Evolutionary conservation across 2,888 invertebrate genomes (phyloP), one percentile per base, ranked within the genome.

Genomic region (Merodon equestris): DNA sequence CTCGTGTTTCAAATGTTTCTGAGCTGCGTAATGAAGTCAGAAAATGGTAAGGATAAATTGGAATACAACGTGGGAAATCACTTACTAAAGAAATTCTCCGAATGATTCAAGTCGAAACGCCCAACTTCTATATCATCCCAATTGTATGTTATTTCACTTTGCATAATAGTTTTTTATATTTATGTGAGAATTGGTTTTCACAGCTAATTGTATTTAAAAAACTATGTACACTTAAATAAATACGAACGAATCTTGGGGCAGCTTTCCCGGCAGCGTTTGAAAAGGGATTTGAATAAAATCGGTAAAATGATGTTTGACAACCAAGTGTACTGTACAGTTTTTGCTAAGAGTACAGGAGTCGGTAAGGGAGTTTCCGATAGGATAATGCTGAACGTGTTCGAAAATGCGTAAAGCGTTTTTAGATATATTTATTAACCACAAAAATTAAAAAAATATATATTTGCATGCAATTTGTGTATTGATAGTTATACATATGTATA

Each of bases 61-160:
- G 27, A 27, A 27, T 27, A 7, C 3, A 27, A 27, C 27, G 27
- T 27, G 27, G 27, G 3, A 9, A 9, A 40, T n/a, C n/a, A n/a
- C 84, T 66, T 83, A 87, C 88, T 82, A 57, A 86, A 87, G 58
- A 86, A 87, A 42, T 85, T 84, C 50, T 85, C 83, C 0, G 87
- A 87, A 71, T 86, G 84, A 73, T 87, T 83, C 19, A 87, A 64
- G 27, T 84, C 77, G 40, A 81, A 83, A 64, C 84, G 84, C 3
- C 87, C 87, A 4, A 87, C 85, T 53, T 84, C 84, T 4, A 88
- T 83, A 53, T 86, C 83, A 68, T 87, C 86, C 88, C 88, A 88
- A 68, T 88, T 84, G 27, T 84, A 85, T 9, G 54, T 60, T 0
- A 44, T 42, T 57, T 70, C 73, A 45, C 64, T 58, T 53, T 76